Conservation (phyloP, 64 coral and sea anemone genomes). For the Porites lutea region DNA sequence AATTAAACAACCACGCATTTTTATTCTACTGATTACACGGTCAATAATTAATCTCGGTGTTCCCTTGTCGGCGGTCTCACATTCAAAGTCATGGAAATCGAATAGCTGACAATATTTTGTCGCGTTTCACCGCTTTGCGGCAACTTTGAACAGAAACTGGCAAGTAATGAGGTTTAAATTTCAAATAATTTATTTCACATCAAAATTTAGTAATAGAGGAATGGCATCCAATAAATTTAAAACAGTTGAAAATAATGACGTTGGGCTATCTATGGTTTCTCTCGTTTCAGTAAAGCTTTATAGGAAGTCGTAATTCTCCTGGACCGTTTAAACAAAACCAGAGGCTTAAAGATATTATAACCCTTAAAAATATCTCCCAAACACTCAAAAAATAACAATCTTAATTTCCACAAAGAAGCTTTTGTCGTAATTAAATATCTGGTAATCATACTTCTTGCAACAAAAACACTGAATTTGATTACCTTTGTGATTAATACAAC, state of each 20-base stretch:
- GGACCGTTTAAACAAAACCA: slow-evolving; percentile 9
- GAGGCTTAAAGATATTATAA: neutral
- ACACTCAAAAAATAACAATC: neutral
- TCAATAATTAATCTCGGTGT: slow-evolving; percentile 8
- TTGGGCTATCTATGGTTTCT: neutral
- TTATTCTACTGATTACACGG: slow-evolving; percentile 24
- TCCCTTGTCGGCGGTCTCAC: neutral
- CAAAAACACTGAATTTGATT: neutral
- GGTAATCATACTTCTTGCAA: neutral
- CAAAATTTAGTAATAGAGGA: neutral
- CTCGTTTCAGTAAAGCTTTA: neutral
- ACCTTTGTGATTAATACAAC: neutral
- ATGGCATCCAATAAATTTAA: slow-evolving; percentile 24
- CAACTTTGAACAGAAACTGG: neutral
- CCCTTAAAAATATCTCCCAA: neutral
- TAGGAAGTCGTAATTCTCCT: neutral
- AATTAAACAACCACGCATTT: neutral
- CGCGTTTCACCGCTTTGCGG: neutral
- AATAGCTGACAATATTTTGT: neutral
- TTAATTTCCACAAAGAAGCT: neutral
- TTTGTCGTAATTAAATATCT: neutral
- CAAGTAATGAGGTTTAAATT: neutral
- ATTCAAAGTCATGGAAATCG: too few species aligned
- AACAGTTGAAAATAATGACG: neutral
- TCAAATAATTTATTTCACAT: neutral